These are phyloP conservation scores for Cantharis flavilabris DNA, from an alignment of 2,888 invertebrate genomes.

Conservation along the genomic window DNA sequence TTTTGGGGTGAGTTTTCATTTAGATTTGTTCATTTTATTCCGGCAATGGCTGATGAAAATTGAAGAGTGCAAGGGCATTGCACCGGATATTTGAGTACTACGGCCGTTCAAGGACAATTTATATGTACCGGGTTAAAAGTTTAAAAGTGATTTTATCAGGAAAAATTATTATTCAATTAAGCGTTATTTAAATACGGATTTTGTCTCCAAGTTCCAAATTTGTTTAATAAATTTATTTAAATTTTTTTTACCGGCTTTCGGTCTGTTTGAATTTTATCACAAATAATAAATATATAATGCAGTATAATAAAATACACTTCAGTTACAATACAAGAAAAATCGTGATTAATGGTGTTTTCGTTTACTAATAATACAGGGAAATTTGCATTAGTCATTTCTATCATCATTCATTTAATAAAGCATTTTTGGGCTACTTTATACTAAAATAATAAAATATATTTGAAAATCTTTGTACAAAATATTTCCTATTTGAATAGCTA, in stretches of 20 bases:
- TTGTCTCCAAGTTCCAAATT: background rate
- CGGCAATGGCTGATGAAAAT: slow-evolving; percentile 16
- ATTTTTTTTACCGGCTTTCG: background rate
- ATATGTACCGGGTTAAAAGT: slow-evolving; percentile 30
- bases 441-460: background rate
- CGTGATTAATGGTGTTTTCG: background rate
- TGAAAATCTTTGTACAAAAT: background rate
- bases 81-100: slow-evolving; percentile 30
- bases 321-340: background rate
- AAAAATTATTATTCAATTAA: background rate
- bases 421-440: background rate
- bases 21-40: slow-evolving; percentile 34
- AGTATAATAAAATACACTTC: background rate
- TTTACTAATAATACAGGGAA: slow-evolving; percentile 3
- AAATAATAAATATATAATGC: background rate
- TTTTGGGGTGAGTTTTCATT: slow-evolving; percentile 17
- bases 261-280: background rate
- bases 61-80: slow-evolving; percentile 30
- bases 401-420: slow-evolving; percentile 1
- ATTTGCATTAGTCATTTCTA: slow-evolving; percentile 18
- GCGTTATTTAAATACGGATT: background rate
- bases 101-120: slow-evolving; percentile 31
- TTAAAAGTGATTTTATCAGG: slow-evolving; percentile 5
- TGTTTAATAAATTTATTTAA: background rate
- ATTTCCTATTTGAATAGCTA: background rate